Evolutionary conservation across 2,113 vertebrate species (phyloP).

Genomic region (cattle (Bos taurus)): ARS-UCD2.0 NC_037352.1:33701001-33701500

Average conservation of each 20-base stretch:
- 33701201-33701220: neutral
- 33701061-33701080: neutral
- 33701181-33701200: neutral
- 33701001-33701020: neutral
- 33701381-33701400: slow-evolving; percentile 75
- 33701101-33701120: neutral
- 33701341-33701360: slow-evolving; percentile 73
- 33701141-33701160: neutral
- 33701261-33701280: slow-evolving; percentile 76
- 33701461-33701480: no score
- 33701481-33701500: neutral
- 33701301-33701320: slow-evolving; percentile 70
- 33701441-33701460: neutral
- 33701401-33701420: slow-evolving; percentile 77
- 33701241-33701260: slow-evolving; percentile 62
- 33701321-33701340: slow-evolving; percentile 68
- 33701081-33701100: neutral
- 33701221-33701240: neutral
- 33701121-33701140: neutral
- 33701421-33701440: slow-evolving; percentile 58
- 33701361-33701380: slow-evolving; percentile 67
- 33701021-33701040: neutral
- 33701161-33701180: neutral
- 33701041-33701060: slow-evolving; percentile 6
- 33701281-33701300: slow-evolving; percentile 74